Conservation (phyloP, 2,888 invertebrate genomes). For the Acleris literana region DNA sequence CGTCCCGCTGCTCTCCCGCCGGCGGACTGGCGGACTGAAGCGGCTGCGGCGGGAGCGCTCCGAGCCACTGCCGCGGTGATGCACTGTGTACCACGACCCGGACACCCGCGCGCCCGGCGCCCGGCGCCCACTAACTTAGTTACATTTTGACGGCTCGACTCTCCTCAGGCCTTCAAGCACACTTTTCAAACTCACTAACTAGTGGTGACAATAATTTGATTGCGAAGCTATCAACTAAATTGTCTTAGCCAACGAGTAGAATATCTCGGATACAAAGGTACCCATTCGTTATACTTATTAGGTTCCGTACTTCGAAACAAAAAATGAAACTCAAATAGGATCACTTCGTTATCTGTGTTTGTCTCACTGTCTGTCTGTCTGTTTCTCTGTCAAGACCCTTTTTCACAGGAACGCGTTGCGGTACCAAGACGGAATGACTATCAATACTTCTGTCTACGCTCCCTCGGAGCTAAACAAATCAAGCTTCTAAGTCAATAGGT, state of each 20-base stretch:
- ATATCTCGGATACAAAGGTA: background rate
- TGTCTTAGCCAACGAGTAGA: background rate
- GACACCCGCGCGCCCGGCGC: slow-evolving; percentile 39
- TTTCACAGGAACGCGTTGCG: too few relatives aligned
- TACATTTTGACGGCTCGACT: slow-evolving; percentile 42
- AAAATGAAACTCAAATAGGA: too few relatives aligned
- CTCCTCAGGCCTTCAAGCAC: slow-evolving; percentile 32
- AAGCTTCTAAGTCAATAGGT: too few relatives aligned
- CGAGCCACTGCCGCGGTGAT: slow-evolving; percentile 45
- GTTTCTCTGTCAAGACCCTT: too few relatives aligned
- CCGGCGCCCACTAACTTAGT: slow-evolving; percentile 45
- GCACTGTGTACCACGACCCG: slow-evolving; percentile 42
- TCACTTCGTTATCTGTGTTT: too few relatives aligned
- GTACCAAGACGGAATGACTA: too few relatives aligned
- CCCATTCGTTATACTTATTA: too few relatives aligned
- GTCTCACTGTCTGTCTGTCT: too few relatives aligned
- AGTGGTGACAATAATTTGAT: slow-evolving; percentile 29
- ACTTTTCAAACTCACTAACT: slow-evolving; percentile 31
- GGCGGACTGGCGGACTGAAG: slow-evolving; percentile 55
- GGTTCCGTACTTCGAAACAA: too few relatives aligned
- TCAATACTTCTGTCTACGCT: too few relatives aligned
- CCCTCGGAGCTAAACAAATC: too few relatives aligned
- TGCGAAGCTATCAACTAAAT: slow-evolving; percentile 20
- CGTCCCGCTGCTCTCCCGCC: slow-evolving; percentile 55
- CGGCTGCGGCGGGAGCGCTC: slow-evolving; percentile 53